phyloP scores from a whole-genome alignment of 2,113 vertebrate species.

The Sula dactylatra region DNA sequence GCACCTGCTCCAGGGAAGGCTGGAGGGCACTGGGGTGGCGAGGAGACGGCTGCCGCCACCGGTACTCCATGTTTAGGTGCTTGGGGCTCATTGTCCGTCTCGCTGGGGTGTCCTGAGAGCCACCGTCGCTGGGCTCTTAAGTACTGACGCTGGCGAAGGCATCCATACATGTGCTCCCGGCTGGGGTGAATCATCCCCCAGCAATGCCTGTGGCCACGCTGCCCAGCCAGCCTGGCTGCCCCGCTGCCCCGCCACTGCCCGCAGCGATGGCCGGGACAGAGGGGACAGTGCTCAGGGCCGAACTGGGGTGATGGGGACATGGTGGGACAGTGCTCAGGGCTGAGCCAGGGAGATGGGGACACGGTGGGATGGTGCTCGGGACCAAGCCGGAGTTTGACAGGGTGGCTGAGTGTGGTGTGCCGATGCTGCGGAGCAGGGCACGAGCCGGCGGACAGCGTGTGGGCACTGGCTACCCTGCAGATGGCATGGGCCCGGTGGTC shows the following conservation, averaged over 20 bases:
- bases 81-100: neutral
- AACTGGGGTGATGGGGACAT: neutral
- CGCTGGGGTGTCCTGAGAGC: neutral
- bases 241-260: neutral
- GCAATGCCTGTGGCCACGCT: neutral
- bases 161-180: slow-evolving; percentile 24
- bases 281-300: neutral
- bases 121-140: slow-evolving; percentile 11
- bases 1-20: neutral
- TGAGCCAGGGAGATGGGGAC: neutral
- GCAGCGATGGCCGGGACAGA: neutral
- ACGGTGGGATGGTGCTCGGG: fast-evolving
- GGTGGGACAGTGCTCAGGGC: fast-evolving
- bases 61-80: neutral
- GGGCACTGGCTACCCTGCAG: neutral
- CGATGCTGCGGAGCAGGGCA: neutral
- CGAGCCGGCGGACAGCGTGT: fast-evolving
- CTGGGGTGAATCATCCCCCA: slow-evolving; percentile 41
- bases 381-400: neutral
- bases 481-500: neutral
- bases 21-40: neutral
- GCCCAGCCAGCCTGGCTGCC: neutral
- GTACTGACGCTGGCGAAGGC: slow-evolving; percentile 5
- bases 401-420: fast-evolving
- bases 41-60: neutral